A percentile compares a stretch with the other conserved stretches of the same genome.
These are phyloP conservation scores for Gulo gulo DNA, from an alignment of 2,113 vertebrate genomes.

Conservation along the genomic window DNA sequence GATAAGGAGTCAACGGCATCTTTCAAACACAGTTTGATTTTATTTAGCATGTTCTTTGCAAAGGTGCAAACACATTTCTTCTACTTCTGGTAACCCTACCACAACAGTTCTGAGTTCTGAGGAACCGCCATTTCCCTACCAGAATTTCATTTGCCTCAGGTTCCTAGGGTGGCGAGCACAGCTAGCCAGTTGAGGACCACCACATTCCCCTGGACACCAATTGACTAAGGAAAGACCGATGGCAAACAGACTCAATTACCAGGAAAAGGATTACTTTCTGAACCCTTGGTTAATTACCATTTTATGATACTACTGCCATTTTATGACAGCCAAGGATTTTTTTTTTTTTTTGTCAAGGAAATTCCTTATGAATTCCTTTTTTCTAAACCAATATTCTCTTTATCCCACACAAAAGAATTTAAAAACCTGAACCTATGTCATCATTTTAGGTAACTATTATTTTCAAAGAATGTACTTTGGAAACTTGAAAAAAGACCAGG, in stretches of 20 bases:
- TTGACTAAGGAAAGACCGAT: neutral
- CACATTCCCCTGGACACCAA: neutral
- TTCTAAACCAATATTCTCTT: neutral
- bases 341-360: neutral
- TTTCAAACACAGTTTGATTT: neutral
- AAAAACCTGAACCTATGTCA: neutral
- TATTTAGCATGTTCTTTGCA: neutral
- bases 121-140: neutral
- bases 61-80: neutral
- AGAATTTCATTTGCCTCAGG: neutral
- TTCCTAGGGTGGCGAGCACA: neutral
- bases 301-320: neutral
- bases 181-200: neutral
- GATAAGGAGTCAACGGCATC: neutral
- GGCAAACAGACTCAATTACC: neutral
- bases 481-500: neutral
- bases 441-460: slow-evolving; percentile 22
- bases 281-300: neutral
- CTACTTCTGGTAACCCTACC: neutral
- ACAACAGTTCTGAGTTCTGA: too few species aligned
- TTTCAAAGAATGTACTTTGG: neutral
- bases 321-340: neutral
- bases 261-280: neutral
- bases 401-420: neutral
- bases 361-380: neutral